Evolutionary conservation across 2,797 vertebrate species (phyloP), one percentile per base, ranked within the genome.

Genomic region (Protonibea diacanthus): DNA sequence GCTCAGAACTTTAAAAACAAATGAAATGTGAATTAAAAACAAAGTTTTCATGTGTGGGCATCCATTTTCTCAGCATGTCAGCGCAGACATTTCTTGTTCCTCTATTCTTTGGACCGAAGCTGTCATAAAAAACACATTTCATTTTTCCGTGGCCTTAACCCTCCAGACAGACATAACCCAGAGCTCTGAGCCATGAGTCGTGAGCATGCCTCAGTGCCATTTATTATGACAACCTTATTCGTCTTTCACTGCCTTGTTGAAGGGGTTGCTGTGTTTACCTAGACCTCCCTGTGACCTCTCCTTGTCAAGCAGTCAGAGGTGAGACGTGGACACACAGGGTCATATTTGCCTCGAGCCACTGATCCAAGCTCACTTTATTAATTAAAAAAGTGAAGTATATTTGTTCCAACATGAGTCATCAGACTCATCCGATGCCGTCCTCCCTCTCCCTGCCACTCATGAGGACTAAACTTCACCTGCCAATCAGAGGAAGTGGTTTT

Each of bases 401-500:
- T 21, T 17, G 56, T 74, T 71, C 60, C 0, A 0, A 68, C 18
- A 52, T 62, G 8, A 38, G 33, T 38, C 2, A 12, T 78, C 77
- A 13, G 52, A 40, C 79, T 72, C 65, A 65, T 69, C 82, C 0
- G 0, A 20, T 10, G 5, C 47, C 3, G 18, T 57, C 69, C 38
- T 27, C 6, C 3, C 20, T 25, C 23, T 9, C 17, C 1, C 33
- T 4, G 20, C 59, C 3, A 15, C 63, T 62, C 20, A 15, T 18
- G 25, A 74, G 74, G 64, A 82, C 70, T 88, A 63, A 80, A 85
- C 80, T 73, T 71, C 69, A 74, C 66, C 88, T 88, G 91, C 71
- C 86, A 91, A 73, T 90, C 90, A 89, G 33, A 74, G 62, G 76
- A 84, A 86, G 86, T 79, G 85, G 59, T 81, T 86, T 81, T 71